phyloP scores from a whole-genome alignment of 2,888 invertebrate genomes.

The Rhopalosiphum nymphaeae region DNA sequence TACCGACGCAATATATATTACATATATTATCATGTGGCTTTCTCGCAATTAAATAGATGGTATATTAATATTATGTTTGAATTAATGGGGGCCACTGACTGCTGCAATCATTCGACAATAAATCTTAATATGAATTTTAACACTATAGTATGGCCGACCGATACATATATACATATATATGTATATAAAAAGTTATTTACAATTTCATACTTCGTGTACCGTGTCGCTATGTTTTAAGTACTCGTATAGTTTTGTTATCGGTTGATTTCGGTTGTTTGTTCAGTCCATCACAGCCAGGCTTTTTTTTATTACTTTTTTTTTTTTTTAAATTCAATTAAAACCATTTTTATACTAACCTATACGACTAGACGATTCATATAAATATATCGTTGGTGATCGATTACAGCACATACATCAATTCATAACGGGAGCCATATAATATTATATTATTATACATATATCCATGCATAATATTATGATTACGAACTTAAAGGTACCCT shows the following conservation, averaged over 20 bases:
- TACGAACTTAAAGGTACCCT: not conserved
- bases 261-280: not conserved
- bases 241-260: not conserved
- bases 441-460: not conserved
- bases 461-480: not conserved
- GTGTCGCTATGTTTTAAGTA: not conserved
- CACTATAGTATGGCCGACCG: not conserved
- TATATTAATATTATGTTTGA: not conserved
- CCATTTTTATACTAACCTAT: not conserved
- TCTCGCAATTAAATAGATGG: not conserved
- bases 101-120: not conserved
- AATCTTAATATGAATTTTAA: slow-evolving; percentile 3
- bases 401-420: not conserved
- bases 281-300: not conserved
- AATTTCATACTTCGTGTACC: not conserved
- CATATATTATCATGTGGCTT: not conserved
- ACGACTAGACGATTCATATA: not conserved
- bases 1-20: not conserved
- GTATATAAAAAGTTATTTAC: slow-evolving; percentile 1
- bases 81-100: slow-evolving; percentile 7
- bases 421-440: not conserved
- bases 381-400: not conserved
- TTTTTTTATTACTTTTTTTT: not conserved
- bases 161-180: not conserved
- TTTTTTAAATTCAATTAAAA: not conserved